phyloP scores from a whole-genome alignment of 2,797 vertebrate species.

The Tapera naevia region DNA sequence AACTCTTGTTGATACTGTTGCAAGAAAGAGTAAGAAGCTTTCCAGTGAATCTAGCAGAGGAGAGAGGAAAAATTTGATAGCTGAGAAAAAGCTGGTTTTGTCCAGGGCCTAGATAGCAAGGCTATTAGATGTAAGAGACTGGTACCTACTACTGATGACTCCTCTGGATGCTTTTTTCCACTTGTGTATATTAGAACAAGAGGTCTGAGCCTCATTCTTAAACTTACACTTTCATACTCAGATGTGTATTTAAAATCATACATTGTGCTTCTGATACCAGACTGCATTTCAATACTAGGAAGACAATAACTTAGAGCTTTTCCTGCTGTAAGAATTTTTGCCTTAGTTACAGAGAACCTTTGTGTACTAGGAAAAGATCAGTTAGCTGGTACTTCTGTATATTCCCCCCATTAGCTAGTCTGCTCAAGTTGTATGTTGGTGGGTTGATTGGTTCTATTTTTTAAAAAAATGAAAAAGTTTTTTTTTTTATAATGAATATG shows the following conservation, averaged over 20 bases:
- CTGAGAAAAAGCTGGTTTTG: neutral
- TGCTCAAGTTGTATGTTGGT: neutral
- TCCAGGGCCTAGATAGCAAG: neutral
- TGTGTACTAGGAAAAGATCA: neutral
- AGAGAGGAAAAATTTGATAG: neutral
- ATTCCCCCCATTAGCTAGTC: neutral
- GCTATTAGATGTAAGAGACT: neutral
- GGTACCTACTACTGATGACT: neutral
- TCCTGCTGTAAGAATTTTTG: neutral
- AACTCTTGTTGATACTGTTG: neutral
- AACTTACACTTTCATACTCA: neutral
- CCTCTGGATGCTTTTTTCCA: neutral
- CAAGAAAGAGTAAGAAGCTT: neutral
- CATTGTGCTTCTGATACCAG: rapidly evolving
- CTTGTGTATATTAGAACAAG: neutral
- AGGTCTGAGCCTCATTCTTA: neutral
- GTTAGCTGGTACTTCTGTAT: neutral
- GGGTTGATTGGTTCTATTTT: neutral
- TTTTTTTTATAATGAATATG: neutral
- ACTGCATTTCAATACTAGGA: neutral
- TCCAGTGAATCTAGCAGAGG: neutral
- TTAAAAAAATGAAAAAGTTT: neutral
- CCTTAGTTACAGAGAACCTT: neutral
- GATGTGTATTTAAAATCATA: neutral
- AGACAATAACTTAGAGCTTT: neutral